These are phyloP conservation scores for Saturnia japonica DNA, from an alignment of 2,888 invertebrate species.

Conservation along the genomic window DNA sequence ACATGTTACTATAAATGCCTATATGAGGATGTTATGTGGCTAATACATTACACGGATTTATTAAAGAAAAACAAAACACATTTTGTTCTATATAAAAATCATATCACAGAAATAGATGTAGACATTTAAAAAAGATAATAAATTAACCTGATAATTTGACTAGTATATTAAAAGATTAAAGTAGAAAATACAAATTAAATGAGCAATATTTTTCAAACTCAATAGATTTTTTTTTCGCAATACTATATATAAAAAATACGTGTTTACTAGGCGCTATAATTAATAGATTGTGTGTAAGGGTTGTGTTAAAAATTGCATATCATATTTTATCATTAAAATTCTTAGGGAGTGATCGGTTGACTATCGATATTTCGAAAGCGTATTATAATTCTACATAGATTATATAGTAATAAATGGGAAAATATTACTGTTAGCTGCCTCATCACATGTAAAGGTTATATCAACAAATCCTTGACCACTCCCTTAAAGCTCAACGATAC, in stretches of 20 bases:
- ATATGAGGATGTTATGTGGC: conserved; percentile 71
- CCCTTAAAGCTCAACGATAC: not conserved
- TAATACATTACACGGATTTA: conserved; percentile 56
- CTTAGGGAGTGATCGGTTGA: not conserved
- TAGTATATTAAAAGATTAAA: conserved; percentile 60
- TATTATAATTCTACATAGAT: not conserved
- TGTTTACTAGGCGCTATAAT: not conserved
- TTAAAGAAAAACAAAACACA: conserved; percentile 38
- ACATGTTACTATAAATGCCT: conserved; percentile 33
- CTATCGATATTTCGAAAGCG: not conserved
- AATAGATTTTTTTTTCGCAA: not conserved
- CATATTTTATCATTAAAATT: not conserved
- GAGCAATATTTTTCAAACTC: conserved; percentile 41
- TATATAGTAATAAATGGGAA: not conserved
- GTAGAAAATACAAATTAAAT: conserved; percentile 44
- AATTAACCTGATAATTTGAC: conserved; percentile 69
- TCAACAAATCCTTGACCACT: not conserved
- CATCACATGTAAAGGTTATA: not conserved
- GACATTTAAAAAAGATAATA: conserved; percentile 50
- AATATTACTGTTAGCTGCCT: not conserved
- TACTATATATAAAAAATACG: not conserved
- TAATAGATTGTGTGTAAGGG: not conserved
- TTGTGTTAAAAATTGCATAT: not conserved
- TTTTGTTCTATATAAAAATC: conserved; percentile 69
- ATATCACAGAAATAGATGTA: conserved; percentile 72